phyloP scores from a whole-genome alignment of 2,797 vertebrate genomes.

The Onychomys torridus region DNA sequence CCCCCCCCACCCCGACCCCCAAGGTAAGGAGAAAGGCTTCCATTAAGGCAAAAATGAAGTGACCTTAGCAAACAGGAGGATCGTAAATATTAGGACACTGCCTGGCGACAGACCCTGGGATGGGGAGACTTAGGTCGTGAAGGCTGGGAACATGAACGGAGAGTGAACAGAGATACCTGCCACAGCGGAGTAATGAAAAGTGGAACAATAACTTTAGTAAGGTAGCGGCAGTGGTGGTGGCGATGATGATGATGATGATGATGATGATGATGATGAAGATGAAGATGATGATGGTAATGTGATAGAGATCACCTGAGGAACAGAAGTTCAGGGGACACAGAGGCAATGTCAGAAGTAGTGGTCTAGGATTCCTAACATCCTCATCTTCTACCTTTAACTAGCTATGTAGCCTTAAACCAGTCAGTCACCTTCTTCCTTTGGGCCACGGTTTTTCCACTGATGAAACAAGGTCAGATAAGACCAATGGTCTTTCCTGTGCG shows the following conservation, averaged over 20 bases:
- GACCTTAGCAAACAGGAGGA: neutral
- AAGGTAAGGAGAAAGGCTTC: neutral
- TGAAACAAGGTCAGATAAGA: slow-evolving; percentile 58
- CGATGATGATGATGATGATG: too few relatives aligned
- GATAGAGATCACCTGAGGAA: neutral
- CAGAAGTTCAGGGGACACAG: neutral
- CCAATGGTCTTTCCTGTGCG: neutral
- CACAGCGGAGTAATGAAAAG: neutral
- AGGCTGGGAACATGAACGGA: neutral
- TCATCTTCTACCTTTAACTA: neutral
- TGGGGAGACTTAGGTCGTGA: neutral
- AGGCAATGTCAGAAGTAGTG: neutral
- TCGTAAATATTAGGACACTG: neutral
- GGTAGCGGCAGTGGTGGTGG: neutral
- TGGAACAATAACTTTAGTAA: neutral
- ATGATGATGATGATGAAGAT: rapidly evolving
- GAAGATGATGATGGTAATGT: too few relatives aligned
- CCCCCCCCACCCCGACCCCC: neutral
- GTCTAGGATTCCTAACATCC: neutral
- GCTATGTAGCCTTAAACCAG: slow-evolving; percentile 37
- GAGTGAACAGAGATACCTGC: neutral
- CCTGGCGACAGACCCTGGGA: neutral
- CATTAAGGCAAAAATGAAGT: neutral
- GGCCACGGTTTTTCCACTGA: slow-evolving; percentile 54
- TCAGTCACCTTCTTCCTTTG: slow-evolving; percentile 45